These are phyloP conservation scores for Caenorhabditis imperialis DNA, from an alignment of 2,888 invertebrate genomes.

Conservation along the genomic window DNA sequence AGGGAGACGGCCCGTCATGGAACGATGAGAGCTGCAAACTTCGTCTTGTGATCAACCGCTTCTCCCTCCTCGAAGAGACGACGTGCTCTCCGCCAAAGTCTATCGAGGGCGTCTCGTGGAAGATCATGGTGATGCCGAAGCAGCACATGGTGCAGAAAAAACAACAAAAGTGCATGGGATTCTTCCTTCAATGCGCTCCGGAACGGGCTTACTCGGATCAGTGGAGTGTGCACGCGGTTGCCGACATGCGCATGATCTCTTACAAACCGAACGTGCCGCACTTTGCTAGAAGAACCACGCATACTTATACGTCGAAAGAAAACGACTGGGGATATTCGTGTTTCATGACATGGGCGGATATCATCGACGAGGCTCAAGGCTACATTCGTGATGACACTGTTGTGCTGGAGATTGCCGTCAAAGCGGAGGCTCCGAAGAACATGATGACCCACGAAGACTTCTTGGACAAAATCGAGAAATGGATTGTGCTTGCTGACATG, in stretches of 20 bases:
- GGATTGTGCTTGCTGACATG: conserved; percentile 77
- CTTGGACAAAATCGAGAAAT: conserved; percentile 76
- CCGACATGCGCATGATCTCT: conserved; percentile 90
- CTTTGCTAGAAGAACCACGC: conserved; percentile 84
- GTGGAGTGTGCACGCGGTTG: conserved; percentile 97
- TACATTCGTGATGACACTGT: conserved; percentile 91
- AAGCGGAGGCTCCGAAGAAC: conserved; percentile 82
- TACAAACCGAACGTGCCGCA: conserved; percentile 88
- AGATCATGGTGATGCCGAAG: conserved; percentile 79
- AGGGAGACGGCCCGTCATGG: conserved; percentile 39
- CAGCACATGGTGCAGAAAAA: conserved; percentile 78
- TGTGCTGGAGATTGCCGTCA: conserved; percentile 85
- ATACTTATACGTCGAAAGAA: conserved; percentile 94
- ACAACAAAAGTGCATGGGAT: conserved; percentile 80
- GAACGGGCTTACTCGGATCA: conserved; percentile 93
- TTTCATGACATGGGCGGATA: conserved; percentile 92
- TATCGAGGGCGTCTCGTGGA: conserved; percentile 96
- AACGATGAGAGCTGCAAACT: conserved; percentile 84
- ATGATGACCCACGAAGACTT: conserved; percentile 79
- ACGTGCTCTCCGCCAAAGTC: conserved; percentile 91
- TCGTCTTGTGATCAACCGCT: conserved; percentile 89
- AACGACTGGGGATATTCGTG: conserved; percentile 96
- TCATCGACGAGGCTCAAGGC: conserved; percentile 92
- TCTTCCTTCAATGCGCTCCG: conserved; percentile 92
- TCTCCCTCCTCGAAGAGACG: conserved; percentile 88